phyloP scores from a whole-genome alignment of 2,888 invertebrate genomes.

The Pachliopta kotzebuea region DNA sequence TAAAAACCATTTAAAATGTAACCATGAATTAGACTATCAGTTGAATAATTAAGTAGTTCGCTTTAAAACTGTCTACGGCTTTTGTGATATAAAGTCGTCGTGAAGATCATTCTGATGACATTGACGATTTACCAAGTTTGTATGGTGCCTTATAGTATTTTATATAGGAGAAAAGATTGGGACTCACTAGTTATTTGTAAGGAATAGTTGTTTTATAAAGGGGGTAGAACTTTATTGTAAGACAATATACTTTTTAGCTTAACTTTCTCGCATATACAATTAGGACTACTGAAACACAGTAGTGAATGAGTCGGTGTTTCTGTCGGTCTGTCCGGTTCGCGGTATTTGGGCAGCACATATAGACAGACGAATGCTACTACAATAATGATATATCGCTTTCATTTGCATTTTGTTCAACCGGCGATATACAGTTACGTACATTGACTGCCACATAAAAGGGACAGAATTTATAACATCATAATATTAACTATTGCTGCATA shows the following conservation, averaged over 20 bases:
- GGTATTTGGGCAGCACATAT: conserved; percentile 20
- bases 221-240: conserved; percentile 40
- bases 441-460: conserved; percentile 40
- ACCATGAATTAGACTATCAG: too few relatives aligned
- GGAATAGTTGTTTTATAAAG: too few relatives aligned
- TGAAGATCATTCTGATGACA: too few relatives aligned
- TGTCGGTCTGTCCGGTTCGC: conserved; percentile 9
- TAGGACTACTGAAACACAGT: conserved; percentile 37
- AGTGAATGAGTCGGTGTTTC: conserved; percentile 31
- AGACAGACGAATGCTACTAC: conserved; percentile 14
- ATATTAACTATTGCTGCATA: background rate
- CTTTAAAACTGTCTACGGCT: too few relatives aligned
- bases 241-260: conserved; percentile 34
- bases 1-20: too few relatives aligned
- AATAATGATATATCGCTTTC: conserved; percentile 29
- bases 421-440: conserved; percentile 49
- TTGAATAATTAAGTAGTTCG: too few relatives aligned
- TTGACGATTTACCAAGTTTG: too few relatives aligned
- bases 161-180: too few relatives aligned
- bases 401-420: conserved; percentile 38
- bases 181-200: too few relatives aligned
- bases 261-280: conserved; percentile 56
- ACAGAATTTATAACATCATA: background rate
- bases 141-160: too few relatives aligned
- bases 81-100: too few relatives aligned